Evolutionary conservation across 1,140 invertebrate genomes (phyloP).

Genomic region (Octopus bimaculoides): DNA sequence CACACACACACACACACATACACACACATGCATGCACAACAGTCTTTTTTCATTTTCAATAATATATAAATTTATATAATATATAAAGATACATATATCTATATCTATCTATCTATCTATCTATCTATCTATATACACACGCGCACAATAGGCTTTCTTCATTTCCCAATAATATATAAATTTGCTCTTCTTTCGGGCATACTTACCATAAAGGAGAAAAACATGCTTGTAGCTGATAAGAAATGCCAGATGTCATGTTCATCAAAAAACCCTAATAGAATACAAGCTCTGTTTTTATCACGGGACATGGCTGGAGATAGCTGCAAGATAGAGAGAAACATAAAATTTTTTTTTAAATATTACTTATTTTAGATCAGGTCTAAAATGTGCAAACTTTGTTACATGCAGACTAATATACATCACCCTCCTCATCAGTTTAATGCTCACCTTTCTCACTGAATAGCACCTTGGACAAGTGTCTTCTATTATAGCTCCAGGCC

Average conservation of each 20-base stretch:
- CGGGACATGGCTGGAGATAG: constrained; percentile 75
- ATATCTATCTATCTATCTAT: not conserved
- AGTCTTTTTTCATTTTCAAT: not conserved
- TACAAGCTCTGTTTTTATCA: constrained; percentile 72
- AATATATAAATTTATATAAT: not conserved
- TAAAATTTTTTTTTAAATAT: not conserved
- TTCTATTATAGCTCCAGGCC: too few species aligned
- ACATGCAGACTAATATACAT: not conserved
- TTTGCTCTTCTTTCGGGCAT: not conserved
- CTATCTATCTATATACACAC: not conserved
- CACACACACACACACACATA: not conserved
- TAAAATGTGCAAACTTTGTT: not conserved
- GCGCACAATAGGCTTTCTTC: too few species aligned
- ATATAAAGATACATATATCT: not conserved
- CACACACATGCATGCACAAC: not conserved
- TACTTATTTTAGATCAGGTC: not conserved
- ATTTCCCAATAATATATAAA: not conserved
- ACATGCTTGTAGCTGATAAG: constrained; percentile 79
- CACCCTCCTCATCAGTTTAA: too few species aligned
- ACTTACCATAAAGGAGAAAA: constrained; percentile 73
- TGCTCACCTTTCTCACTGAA: too few species aligned
- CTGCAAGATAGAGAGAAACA: constrained; percentile 51
- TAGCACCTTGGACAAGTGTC: too few species aligned
- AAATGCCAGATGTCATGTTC: constrained; percentile 89
- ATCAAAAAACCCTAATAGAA: constrained; percentile 78